These are phyloP conservation scores for Thalpophila matura DNA, from an alignment of 2,888 invertebrate genomes.

Conservation along the genomic window DNA sequence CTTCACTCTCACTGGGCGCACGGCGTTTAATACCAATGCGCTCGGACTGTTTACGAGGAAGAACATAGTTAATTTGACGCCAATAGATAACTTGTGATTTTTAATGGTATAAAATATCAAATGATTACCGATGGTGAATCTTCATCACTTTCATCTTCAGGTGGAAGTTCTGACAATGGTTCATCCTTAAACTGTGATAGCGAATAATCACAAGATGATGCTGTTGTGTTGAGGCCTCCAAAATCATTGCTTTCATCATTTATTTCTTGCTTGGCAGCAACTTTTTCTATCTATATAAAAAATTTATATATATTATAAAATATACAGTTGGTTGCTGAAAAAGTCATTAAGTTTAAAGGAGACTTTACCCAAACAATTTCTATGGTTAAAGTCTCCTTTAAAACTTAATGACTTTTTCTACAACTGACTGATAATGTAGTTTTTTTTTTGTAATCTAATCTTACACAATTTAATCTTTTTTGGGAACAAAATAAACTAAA, in stretches of 20 bases:
- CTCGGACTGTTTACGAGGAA: constrained; percentile 68
- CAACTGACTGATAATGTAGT: too few relatives aligned
- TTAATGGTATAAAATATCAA: constrained; percentile 16
- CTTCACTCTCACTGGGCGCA: constrained; percentile 92
- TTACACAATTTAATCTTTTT: too few relatives aligned
- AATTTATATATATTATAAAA: not conserved
- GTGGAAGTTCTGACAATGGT: constrained; percentile 85
- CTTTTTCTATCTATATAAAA: constrained; percentile 74
- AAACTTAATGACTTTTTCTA: too few relatives aligned
- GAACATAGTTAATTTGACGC: not conserved
- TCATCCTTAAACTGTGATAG: constrained; percentile 93
- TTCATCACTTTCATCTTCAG: constrained; percentile 92
- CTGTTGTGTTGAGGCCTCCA: constrained; percentile 87
- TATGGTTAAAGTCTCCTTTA: too few relatives aligned
- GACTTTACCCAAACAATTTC: too few relatives aligned
- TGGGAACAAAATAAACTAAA: too few relatives aligned
- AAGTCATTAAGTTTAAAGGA: too few relatives aligned
- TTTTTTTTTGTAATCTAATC: too few relatives aligned
- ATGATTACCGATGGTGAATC: constrained; percentile 93
- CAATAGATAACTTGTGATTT: constrained; percentile 1
- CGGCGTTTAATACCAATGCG: constrained; percentile 78
- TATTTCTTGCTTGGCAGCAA: constrained; percentile 85
- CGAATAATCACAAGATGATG: constrained; percentile 94
- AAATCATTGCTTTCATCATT: constrained; percentile 85
- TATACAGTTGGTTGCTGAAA: too few relatives aligned